Conservation (phyloP, 2,113 vertebrate genomes). For the Dryoscopus gambensis region DNA sequence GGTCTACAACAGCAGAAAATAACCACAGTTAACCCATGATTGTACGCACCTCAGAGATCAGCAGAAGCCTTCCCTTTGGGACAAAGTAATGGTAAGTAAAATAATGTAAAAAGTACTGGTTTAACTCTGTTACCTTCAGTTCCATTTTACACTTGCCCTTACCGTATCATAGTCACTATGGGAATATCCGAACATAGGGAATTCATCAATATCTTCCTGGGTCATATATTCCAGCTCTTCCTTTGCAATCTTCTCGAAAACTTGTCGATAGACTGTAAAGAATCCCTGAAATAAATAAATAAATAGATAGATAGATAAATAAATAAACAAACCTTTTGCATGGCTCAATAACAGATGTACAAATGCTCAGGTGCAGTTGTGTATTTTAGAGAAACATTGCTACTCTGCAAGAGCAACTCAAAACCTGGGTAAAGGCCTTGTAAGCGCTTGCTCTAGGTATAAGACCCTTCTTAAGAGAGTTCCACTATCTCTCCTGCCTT, state of each 20-base stretch:
- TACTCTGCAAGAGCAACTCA: background rate
- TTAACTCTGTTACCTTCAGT: background rate
- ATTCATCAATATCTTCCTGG: constrained; percentile 78
- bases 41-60: background rate
- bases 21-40: background rate
- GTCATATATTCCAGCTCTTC: constrained; percentile 86
- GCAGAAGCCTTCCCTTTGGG: background rate
- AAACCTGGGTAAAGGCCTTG: background rate
- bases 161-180: constrained; percentile 92
- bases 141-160: background rate
- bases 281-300: constrained; percentile 79
- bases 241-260: constrained; percentile 88
- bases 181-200: constrained; percentile 88
- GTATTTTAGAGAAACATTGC: background rate
- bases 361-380: background rate
- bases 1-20: background rate
- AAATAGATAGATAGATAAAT: background rate
- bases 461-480: background rate
- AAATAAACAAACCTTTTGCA: background rate
- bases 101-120: background rate
- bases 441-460: background rate
- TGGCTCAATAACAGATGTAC: rapidly evolving
- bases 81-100: background rate
- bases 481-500: background rate
- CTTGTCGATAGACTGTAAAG: constrained; percentile 84